Conservation (phyloP, 2,113 vertebrate genomes). For the Bostrychus sinensis region DNA sequence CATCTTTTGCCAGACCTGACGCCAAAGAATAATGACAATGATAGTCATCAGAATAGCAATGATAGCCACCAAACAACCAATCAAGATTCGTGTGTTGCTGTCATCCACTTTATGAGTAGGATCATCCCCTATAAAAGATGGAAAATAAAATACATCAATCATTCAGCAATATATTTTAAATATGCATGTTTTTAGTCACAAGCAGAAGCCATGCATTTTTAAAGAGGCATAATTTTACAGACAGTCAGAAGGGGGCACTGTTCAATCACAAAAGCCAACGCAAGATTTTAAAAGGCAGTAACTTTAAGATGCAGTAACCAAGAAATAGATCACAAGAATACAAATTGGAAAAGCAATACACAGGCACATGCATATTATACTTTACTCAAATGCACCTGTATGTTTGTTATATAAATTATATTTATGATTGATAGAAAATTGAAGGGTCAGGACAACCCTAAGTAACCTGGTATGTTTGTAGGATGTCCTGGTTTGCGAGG, state of each 20-base stretch:
- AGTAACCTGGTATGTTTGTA: conserved; percentile 79
- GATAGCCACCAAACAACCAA: conserved; percentile 95
- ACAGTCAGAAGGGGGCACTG: conserved; percentile 60
- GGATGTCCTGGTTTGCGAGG: conserved; percentile 80
- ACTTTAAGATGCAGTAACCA: neutral
- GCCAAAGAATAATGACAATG: conserved; percentile 96
- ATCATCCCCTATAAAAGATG: conserved; percentile 71
- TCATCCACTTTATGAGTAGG: conserved; percentile 94
- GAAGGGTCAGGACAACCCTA: neutral
- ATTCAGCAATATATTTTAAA: neutral
- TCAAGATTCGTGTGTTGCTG: conserved; percentile 93
- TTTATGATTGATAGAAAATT: neutral
- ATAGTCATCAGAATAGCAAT: conserved; percentile 93
- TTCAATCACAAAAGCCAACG: conserved; percentile 22
- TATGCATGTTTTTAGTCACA: neutral
- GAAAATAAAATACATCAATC: neutral
- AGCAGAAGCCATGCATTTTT: neutral
- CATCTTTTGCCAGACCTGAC: conserved; percentile 99
- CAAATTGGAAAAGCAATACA: no score
- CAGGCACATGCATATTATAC: no score
- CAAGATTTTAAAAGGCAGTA: neutral
- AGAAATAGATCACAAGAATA: no score
- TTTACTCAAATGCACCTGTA: no score
- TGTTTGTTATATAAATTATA: no score
- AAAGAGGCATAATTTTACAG: neutral